Base-by-base conservation (phyloP, 2,888 invertebrate species). In the Volucella zonaria region DNA sequence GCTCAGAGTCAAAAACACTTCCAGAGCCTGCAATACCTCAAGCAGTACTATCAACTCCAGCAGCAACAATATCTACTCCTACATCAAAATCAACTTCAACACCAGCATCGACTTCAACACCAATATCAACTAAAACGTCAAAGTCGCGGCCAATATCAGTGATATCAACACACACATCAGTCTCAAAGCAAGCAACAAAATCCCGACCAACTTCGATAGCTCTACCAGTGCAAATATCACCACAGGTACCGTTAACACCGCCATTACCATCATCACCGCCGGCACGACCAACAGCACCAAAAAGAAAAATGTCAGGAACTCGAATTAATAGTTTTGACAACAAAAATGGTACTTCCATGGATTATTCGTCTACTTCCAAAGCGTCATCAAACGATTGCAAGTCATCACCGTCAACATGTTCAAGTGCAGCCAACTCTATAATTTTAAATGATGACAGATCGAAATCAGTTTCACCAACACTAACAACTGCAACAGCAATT, bases 271-370 rank as follows among this genome's bases (percentile, higher is more conserved):
- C 52, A 43, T 10, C 64, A 31, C 8, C 86, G 47, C 42, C 83
- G 43, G 42, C 56, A 38, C 18, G 47, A 43, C 62, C 81, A 4
- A 66, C 80, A 1, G 6, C 79, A 2, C 49, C 70, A 51, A 58
- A 79, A n/a, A 15, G 43, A 49, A 51, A 40, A 12, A 76, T 76
- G 76, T 78, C 77, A 11, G 47, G 6, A 31, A 31, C 4, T 6
- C 73, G 10, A 56, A 52, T 4, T 64, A 54, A 56, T 64, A 64
- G 52, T 54, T 71, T 59, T 10, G n/a, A 40, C 40, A 62, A 14
- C 45, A 74, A 67, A 23, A 85, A 85, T 10, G 74, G 87, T 8
- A 12, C 71, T 18, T 76, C 70, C 42, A 87, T 86, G 43, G 86
- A 87, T 9, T 45, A 47, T 11, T 61, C 31, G 31, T 1, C 45